These are phyloP conservation scores for Gobionotothen gibberifrons DNA, from an alignment of 2,797 vertebrate genomes.

Conservation along the genomic window DNA sequence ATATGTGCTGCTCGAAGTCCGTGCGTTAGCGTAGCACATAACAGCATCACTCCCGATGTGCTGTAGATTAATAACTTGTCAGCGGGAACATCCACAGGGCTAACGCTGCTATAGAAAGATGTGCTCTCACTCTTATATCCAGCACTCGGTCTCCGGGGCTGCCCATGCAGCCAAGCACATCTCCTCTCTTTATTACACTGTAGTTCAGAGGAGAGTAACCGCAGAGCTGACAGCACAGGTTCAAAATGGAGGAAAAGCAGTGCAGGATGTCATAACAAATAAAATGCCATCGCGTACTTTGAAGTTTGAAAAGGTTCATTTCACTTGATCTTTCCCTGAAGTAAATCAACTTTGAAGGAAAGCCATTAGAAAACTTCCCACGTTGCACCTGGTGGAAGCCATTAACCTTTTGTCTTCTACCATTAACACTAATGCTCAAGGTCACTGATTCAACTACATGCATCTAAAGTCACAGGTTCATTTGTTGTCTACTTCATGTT, in stretches of 20 bases:
- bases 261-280: slow-evolving; percentile 24
- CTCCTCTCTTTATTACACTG: slow-evolving; percentile 41
- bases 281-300: slow-evolving; percentile 9
- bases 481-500: slow-evolving; percentile 12
- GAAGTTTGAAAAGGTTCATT: slow-evolving; percentile 64
- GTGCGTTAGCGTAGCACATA: slow-evolving; percentile 38
- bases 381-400: slow-evolving; percentile 32
- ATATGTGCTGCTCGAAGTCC: slow-evolving; percentile 27
- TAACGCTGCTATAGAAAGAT: slow-evolving; percentile 49
- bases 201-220: slow-evolving; percentile 30
- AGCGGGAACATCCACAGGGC: slow-evolving; percentile 55
- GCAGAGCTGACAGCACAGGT: slow-evolving; percentile 24
- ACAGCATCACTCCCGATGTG: slow-evolving; percentile 38
- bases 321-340: slow-evolving; percentile 57
- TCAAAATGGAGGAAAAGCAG: slow-evolving; percentile 25
- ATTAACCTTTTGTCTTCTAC: slow-evolving; percentile 20
- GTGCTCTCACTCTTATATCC: slow-evolving; percentile 49
- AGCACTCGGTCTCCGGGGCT: slow-evolving; percentile 36
- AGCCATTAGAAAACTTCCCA: slow-evolving; percentile 51
- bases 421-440: slow-evolving; percentile 21
- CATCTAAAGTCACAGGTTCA: slow-evolving; percentile 7
- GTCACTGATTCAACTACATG: slow-evolving; percentile 26
- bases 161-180: slow-evolving; percentile 19
- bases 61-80: slow-evolving; percentile 69
- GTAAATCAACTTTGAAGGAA: slow-evolving; percentile 50